Evolutionary conservation across 2,113 vertebrate genomes (phyloP).

Genomic region (Pithys albifrons): DNA sequence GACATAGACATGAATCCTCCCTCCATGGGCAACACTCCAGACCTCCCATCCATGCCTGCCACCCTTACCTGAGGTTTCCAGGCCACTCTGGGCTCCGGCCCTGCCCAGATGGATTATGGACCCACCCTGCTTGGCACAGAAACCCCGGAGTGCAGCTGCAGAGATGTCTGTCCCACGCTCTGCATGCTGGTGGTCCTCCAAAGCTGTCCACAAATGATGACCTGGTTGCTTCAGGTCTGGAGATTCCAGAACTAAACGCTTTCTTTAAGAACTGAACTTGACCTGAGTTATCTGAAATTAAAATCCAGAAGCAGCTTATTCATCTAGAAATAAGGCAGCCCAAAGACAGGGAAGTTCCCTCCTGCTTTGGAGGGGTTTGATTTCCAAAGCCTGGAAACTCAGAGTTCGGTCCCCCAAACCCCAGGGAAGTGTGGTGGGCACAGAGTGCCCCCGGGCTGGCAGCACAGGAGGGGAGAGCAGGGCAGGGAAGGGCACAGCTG

Average conservation of each 20-base stretch:
- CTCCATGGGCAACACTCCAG: background rate
- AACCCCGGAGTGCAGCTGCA: background rate
- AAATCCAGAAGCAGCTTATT: background rate
- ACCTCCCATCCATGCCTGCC: background rate
- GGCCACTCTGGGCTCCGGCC: background rate
- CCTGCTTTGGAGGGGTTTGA: background rate
- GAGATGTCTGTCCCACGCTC: background rate
- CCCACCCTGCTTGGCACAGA: background rate
- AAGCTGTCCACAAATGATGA: background rate
- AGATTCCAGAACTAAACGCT: background rate
- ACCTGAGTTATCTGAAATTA: background rate
- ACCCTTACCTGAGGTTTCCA: background rate
- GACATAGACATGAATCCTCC: background rate
- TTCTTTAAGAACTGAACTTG: background rate
- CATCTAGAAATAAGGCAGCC: background rate
- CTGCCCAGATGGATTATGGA: accelerated
- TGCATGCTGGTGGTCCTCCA: background rate
- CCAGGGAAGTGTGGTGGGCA: background rate
- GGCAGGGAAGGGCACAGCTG: background rate
- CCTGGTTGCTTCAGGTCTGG: background rate
- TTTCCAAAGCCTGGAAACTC: background rate
- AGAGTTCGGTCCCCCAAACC: background rate
- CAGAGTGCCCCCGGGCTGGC: background rate
- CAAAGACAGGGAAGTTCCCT: accelerated
- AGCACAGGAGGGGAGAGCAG: background rate